A percentile compares a stretch with the other conserved stretches of the same genome.
phyloP scores from a whole-genome alignment of 2,797 vertebrate species.

The Melanotaenia nigrans region DNA sequence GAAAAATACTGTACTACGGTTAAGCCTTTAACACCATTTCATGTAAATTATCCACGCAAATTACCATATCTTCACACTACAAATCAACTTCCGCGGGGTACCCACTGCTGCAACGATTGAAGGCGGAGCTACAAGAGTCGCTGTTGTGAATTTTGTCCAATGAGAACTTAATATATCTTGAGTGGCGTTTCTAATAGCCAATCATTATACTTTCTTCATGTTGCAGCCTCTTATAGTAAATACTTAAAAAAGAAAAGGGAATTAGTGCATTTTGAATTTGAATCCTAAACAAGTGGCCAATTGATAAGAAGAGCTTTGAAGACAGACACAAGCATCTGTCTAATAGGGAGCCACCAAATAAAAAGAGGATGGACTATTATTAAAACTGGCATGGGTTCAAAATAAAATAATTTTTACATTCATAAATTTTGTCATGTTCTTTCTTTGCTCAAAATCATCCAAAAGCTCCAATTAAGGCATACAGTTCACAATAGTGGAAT shows the following conservation, averaged over 20 bases:
- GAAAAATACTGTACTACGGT: neutral
- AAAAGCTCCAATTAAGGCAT: neutral
- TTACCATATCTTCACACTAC: constrained; percentile 23
- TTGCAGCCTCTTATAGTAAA: neutral
- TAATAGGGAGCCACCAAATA: constrained; percentile 1
- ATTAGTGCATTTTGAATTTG: constrained; percentile 69
- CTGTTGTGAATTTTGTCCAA: constrained; percentile 53
- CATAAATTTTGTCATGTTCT: neutral
- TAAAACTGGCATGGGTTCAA: neutral
- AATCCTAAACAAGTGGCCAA: constrained; percentile 65
- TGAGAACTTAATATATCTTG: neutral
- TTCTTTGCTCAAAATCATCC: neutral
- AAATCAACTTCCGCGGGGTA: constrained; percentile 75
- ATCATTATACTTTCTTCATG: constrained; percentile 15
- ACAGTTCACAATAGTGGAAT: neutral
- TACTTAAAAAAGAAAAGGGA: neutral
- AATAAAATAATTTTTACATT: neutral
- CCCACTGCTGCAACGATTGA: fast-evolving
- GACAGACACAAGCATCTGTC: constrained; percentile 25
- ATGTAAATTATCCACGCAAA: constrained; percentile 35
- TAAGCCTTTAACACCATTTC: constrained; percentile 23
- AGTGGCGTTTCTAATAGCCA: constrained; percentile 54
- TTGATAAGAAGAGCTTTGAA: constrained; percentile 41
- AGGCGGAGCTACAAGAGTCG: constrained; percentile 4
- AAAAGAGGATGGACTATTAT: neutral